Evolutionary conservation across 1,140 invertebrate genomes (phyloP), one percentile per base, ranked within the genome.

Genomic region (Bombus superbus): DNA sequence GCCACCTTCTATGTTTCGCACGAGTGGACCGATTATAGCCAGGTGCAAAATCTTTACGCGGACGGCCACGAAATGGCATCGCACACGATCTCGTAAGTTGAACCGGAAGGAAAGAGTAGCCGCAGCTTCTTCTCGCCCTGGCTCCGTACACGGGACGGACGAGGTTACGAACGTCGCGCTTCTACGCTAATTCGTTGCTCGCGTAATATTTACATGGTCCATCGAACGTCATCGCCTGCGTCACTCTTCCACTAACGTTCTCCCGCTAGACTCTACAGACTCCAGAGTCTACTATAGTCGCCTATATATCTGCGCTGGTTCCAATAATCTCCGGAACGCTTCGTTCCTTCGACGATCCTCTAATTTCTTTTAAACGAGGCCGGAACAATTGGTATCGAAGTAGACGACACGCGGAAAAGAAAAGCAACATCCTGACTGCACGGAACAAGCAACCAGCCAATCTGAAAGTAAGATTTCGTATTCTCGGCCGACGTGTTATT

Each of bases 1-100:
- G 98, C 98, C 59, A 99, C 99, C 40, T 99, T 99, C 96, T 99
- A 99, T 95, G 98, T 99, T 35, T 99, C 98, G 73, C 98, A 99
- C 94, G 98, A 99, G 95, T 99, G 98, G 98, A 99, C 98, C 62
- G 98, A 99, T 95, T 99, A 99, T 96, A 98, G 98, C 94, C 98
- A 99, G 96, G 98, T 99, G 69, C 98, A 99, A 95, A 99, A 99
- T 94, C 96, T 99, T 71, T 99, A 99, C 94, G 96, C 98, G 83
- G 96, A 97, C 93, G 99, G 99, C 91, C 98, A 99, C 94, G 99
- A 99, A 96, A 98, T 99, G 95, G 99, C 98, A 79, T 98, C 98
- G 72, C 98, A 99, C 94, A 99, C 98, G 84, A 97, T 99, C 92
- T 99, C 98, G 98, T 99, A 98, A 98, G 98, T 98, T 71, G 40